phyloP scores from a whole-genome alignment of 2,113 vertebrate species.

The Camelus bactrianus region DNA sequence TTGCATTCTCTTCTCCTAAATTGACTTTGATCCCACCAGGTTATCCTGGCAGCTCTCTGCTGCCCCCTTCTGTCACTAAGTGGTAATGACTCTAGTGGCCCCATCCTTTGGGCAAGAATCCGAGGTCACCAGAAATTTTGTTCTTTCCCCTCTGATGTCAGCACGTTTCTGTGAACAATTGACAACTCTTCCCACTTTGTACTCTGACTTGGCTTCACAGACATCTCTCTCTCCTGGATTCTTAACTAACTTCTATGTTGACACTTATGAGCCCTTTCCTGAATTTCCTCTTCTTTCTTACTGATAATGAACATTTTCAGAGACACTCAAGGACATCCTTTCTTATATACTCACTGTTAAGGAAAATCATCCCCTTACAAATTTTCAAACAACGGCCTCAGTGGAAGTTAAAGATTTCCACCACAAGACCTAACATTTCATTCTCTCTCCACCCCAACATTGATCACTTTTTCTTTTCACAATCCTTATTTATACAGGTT shows the following conservation, averaged over 20 bases:
- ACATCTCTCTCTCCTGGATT: not conserved
- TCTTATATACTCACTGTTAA: not conserved
- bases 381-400: not conserved
- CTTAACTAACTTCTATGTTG: slow-evolving; percentile 16
- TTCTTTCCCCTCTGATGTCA: not conserved
- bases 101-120: not conserved
- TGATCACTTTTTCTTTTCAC: not conserved
- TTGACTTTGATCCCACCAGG: not conserved
- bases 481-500: not conserved
- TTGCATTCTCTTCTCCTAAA: not conserved
- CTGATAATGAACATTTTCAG: slow-evolving; percentile 9
- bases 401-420: not conserved
- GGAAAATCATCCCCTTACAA: not conserved
- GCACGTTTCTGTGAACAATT: not conserved
- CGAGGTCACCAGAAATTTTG: not conserved
- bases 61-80: slow-evolving; percentile 65
- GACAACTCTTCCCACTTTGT: not conserved
- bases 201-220: not conserved
- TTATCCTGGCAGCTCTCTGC: slow-evolving; percentile 61
- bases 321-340: not conserved
- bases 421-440: not conserved
- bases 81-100: not conserved
- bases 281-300: slow-evolving; percentile 38
- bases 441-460: not conserved
- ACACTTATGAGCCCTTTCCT: not conserved